phyloP scores from a whole-genome alignment of 2,797 vertebrate genomes.

The Poeciliopsis paucimaculata region DNA sequence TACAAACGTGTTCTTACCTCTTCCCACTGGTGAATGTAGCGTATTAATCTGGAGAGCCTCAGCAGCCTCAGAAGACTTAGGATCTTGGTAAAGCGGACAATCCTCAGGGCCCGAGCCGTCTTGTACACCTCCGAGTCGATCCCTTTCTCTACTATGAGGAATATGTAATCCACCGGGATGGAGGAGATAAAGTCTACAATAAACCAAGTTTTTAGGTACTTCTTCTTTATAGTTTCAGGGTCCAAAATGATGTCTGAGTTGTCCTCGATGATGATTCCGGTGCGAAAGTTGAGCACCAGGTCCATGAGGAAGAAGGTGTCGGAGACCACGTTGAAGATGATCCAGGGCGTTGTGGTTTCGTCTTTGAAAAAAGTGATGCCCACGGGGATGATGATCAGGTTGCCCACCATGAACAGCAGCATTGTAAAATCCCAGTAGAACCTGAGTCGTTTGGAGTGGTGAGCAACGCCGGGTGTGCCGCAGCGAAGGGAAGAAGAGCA shows the following conservation, averaged over 20 bases:
- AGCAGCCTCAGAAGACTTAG: constrained; percentile 92
- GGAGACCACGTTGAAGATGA: constrained; percentile 96
- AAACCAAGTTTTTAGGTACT: constrained; percentile 97
- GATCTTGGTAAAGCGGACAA: constrained; percentile 97
- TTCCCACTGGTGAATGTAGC: constrained; percentile 98
- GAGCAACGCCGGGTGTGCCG: constrained; percentile 14
- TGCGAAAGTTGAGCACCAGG: constrained; percentile 97
- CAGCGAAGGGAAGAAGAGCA: constrained; percentile 9
- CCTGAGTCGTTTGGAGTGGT: constrained; percentile 71
- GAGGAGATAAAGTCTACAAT: constrained; percentile 98
- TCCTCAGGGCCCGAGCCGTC: constrained; percentile 93
- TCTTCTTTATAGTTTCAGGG: constrained; percentile 94
- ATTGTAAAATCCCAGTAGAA: constrained; percentile 99
- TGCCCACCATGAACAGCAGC: constrained; percentile 98
- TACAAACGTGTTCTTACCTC: constrained; percentile 83
- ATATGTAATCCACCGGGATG: constrained; percentile 99
- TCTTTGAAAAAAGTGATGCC: constrained; percentile 99
- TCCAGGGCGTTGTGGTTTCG: constrained; percentile 96
- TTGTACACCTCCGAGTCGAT: constrained; percentile 98
- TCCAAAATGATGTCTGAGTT: constrained; percentile 99
- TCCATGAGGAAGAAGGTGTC: constrained; percentile 99
- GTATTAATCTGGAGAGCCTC: constrained; percentile 92
- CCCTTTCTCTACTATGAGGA: constrained; percentile 97
- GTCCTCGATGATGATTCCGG: constrained; percentile 97
- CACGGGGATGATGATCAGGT: constrained; percentile 98